A percentile compares a stretch with the other conserved stretches of the same genome.
phyloP scores from a whole-genome alignment of 2,888 invertebrate species.

The Caenorhabditis plicata region DNA sequence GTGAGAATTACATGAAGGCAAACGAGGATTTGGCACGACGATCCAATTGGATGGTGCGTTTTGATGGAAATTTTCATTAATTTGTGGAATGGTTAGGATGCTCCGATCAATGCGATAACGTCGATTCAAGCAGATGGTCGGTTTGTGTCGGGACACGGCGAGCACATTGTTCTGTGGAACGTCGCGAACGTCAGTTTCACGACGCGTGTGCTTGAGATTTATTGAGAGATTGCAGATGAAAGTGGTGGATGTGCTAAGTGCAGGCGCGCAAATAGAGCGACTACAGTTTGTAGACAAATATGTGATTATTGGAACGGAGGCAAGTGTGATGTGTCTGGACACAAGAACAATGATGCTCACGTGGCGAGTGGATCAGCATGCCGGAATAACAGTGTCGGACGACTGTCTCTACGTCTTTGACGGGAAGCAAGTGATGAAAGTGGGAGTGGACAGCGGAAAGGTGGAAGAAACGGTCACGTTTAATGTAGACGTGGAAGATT shows the following conservation, averaged over 20 bases:
- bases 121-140: slow-evolving; percentile 19
- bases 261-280: slow-evolving; percentile 7
- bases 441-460: slow-evolving; percentile 21
- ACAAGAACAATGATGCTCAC: slow-evolving; percentile 12
- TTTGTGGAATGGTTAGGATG: no score
- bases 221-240: slow-evolving; percentile 24
- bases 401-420: slow-evolving; percentile 15
- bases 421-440: slow-evolving; percentile 25
- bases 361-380: slow-evolving; percentile 23
- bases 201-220: no score
- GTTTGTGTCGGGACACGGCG: slow-evolving; percentile 20
- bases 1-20: slow-evolving; percentile 13
- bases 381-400: slow-evolving; percentile 5
- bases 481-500: slow-evolving; percentile 9
- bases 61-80: no score
- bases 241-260: slow-evolving; percentile 23
- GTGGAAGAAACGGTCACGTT: slow-evolving; percentile 16
- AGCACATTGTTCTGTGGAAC: slow-evolving; percentile 26
- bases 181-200: slow-evolving; percentile 27
- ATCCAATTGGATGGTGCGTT: no score
- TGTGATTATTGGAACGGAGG: slow-evolving; percentile 19
- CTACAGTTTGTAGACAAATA: slow-evolving; percentile 12
- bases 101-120: slow-evolving; percentile 15
- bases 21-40: slow-evolving; percentile 12
- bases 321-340: slow-evolving; percentile 27